Percentiles rank a stretch among this genome's conserved stretches.
These are phyloP conservation scores for Aleiodes sp. DNA, from an alignment of 1,140 invertebrate genomes.

Conservation along the genomic window DNA sequence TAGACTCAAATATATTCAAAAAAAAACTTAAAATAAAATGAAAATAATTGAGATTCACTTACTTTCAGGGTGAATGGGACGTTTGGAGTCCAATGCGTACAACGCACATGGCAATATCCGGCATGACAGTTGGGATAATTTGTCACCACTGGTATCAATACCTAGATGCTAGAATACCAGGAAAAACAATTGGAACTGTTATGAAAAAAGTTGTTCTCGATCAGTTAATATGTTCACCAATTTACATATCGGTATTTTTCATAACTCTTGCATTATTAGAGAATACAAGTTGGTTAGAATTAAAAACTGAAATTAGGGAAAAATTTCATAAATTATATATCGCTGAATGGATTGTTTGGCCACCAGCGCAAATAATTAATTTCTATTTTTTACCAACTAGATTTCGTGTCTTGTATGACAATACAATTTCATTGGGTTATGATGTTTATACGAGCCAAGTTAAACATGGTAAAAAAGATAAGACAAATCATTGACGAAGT, in stretches of 20 bases:
- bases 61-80: slow-evolving; percentile 63
- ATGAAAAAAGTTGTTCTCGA: slow-evolving; percentile 88
- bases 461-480: slow-evolving; percentile 70
- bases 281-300: slow-evolving; percentile 70
- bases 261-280: slow-evolving; percentile 79
- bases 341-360: slow-evolving; percentile 85
- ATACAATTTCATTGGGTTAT: slow-evolving; percentile 88
- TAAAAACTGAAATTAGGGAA: slow-evolving; percentile 76
- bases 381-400: slow-evolving; percentile 87
- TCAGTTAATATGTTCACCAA: slow-evolving; percentile 87
- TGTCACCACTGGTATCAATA: slow-evolving; percentile 87
- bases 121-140: slow-evolving; percentile 80
- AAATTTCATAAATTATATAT: slow-evolving; percentile 84
- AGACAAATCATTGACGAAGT: slow-evolving; percentile 21
- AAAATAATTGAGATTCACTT: background rate
- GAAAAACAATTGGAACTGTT: slow-evolving; percentile 75
- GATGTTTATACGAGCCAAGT: slow-evolving; percentile 93
- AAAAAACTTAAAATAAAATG: background rate
- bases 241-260: slow-evolving; percentile 86
- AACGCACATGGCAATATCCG: slow-evolving; percentile 81
- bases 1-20: background rate
- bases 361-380: slow-evolving; percentile 85
- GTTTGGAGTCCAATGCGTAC: slow-evolving; percentile 76
- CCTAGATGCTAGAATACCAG: slow-evolving; percentile 76
- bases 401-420: slow-evolving; percentile 91